A percentile compares a stretch with the other conserved stretches of the same genome.
phyloP scores from a whole-genome alignment of 1,140 invertebrate genomes.

The Venustaconcha ellipsiformis region DNA sequence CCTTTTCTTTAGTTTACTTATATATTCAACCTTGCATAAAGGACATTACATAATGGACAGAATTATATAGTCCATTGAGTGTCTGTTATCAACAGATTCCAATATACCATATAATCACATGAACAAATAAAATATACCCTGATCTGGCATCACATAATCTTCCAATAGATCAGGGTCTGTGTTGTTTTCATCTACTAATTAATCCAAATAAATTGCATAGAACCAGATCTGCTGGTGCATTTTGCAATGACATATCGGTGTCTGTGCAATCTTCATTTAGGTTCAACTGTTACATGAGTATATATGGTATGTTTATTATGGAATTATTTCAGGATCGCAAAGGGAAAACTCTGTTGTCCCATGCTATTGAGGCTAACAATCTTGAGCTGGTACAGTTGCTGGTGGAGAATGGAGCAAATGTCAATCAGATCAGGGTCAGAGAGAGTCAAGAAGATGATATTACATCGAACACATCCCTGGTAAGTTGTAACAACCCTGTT shows the following conservation, averaged over 20 bases:
- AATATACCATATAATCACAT: neutral
- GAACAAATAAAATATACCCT: neutral
- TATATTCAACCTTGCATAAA: too few relatives aligned
- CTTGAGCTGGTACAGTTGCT: slow-evolving; percentile 41
- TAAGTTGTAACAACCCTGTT: too few relatives aligned
- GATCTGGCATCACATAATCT: too few relatives aligned
- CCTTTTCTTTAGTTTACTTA: too few relatives aligned
- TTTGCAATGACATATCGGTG: neutral
- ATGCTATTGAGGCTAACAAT: slow-evolving; percentile 47
- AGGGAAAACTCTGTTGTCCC: slow-evolving; percentile 41
- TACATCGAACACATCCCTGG: too few relatives aligned
- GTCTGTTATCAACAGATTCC: too few relatives aligned
- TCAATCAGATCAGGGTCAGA: slow-evolving; percentile 39
- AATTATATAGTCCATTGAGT: too few relatives aligned
- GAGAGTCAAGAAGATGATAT: slow-evolving; percentile 35
- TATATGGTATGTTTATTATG: neutral
- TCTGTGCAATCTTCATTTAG: neutral
- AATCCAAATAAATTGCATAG: too few relatives aligned
- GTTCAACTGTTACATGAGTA: neutral
- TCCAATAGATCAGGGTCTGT: too few relatives aligned
- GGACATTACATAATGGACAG: too few relatives aligned
- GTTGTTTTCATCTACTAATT: too few relatives aligned
- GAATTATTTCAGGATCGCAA: slow-evolving; percentile 33
- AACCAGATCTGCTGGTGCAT: neutral
- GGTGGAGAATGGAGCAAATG: slow-evolving; percentile 33